Evolutionary conservation across 2,113 vertebrate genomes (phyloP), one percentile per base, ranked within the genome.

Genomic region (Nothoprocta perdicaria): DNA sequence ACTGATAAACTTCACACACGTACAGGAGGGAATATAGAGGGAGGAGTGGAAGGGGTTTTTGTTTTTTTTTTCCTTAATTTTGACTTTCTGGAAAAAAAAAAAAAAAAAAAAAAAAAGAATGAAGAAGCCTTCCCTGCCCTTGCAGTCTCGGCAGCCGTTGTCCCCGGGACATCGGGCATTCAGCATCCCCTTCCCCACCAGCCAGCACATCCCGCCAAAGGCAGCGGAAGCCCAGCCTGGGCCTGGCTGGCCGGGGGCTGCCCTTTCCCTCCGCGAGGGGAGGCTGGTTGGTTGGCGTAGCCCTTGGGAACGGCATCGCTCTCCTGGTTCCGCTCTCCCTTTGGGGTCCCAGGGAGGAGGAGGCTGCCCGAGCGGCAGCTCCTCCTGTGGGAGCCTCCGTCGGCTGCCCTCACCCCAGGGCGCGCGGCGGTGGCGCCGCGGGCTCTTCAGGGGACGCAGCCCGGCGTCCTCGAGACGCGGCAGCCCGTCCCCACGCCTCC

Each of bases 1-100:
- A 96, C 96, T 95, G 96, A 95, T 96, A 96, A 90, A 90, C 80
- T 96, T 96, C 94, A 96, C 94, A 96, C 95, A 97, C 76, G 0
- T 93, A 96, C 90, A 93, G 92, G 94, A 93, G 95, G 94, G 91
- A 97, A 88, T 88, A 96, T 55, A 96, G 55, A 78, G 69, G 92
- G 77, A 87, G 29, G 71, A 93, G 67, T 80, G 58, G 35, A 84
- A 94, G n/a, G 41, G 11, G 5, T 43, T 43, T 43, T 76, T 31
- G 53, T 89, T 91, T 82, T 43, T 95, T 45, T 84, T 60, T 95
- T 95, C 88, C 84, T 95, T 95, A 78, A 93, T 92, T 94, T 87
- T 95, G 84, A 40, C 35, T 94, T 93, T 94, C 94, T 60, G 72
- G 94, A 84, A 55, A 77, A 48, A 48, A 48, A 48, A 21, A 48